phyloP scores from a whole-genome alignment of 2,888 invertebrate genomes.

The Seira ritae region DNA sequence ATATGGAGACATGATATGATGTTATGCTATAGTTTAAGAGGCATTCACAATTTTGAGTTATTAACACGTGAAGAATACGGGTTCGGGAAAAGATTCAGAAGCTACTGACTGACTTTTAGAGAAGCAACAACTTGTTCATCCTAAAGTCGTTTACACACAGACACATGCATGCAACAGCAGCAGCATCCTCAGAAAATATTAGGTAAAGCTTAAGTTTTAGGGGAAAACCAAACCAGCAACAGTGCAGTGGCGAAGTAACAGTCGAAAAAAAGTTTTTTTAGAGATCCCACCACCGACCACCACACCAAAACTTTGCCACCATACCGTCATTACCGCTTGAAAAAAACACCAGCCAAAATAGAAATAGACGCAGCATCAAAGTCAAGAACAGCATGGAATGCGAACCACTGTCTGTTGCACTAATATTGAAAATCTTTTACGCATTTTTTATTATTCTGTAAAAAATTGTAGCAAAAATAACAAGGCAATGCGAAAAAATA shows the following conservation, averaged over 20 bases:
- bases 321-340: neutral
- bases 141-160: neutral
- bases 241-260: conserved; percentile 17
- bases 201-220: neutral
- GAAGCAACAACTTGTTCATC: conserved; percentile 38
- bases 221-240: conserved; percentile 1
- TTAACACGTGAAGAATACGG: neutral
- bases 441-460: no score
- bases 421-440: no score
- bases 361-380: neutral
- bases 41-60: neutral
- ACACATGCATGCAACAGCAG: neutral
- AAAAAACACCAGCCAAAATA: conserved; percentile 30
- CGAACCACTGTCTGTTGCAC: no score
- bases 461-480: neutral
- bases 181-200: neutral
- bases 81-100: neutral
- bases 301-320: conserved; percentile 27
- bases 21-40: neutral
- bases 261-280: conserved; percentile 16
- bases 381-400: neutral
- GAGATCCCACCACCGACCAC: conserved; percentile 26
- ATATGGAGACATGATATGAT: no score
- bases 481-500: neutral
- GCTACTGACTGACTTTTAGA: neutral